Evolutionary conservation across 1,140 invertebrate species (phyloP), one percentile per base, ranked within the genome.

Genomic region (Steinernema khuongi): DNA sequence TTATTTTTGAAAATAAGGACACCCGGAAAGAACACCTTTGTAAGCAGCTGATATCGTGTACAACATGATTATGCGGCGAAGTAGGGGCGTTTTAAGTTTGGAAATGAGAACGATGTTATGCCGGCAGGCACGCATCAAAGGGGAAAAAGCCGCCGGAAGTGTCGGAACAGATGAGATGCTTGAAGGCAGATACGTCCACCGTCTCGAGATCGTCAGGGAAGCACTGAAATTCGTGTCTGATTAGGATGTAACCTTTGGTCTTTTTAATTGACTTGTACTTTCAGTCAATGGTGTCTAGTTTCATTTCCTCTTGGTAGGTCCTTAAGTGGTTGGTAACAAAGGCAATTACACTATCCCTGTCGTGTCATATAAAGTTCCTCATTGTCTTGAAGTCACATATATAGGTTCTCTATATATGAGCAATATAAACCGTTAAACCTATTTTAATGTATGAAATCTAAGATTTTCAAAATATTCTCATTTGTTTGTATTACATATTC

Each of bases 111-210:
- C 19, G 7, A 22, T 14, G 50, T 60, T 22, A 60, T 11, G 22
- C 50, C 2, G 50, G 50, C 4, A 60, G 19, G 19, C 50, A 60
- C 50, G 50, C 22, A 22, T 60, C 50, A 22, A 60, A 60, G 22
- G 50, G 11, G 50, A 60, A 60, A 22, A 60, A 60, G 50, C 50
- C 50, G 50, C 11, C 26, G 11, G 50, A 2, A 22, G 11, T 22
- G 7, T 60, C 50, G 50, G 50, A 60, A 22, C 50, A 60, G 50
- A 60, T 60, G 50, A 60, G 50, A 22, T 60, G 50, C 19, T 60
- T 60, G 50, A 60, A 60, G 22, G 50, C 50, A 22, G 50, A 60
- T n/a, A 60, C 50, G 50, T 60, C 50, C 4, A 60, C 50, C 4
- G 11, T 60, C 19, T 7, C 50, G 50, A 60, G 50, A 60, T 60